Evolutionary conservation across 2,797 vertebrate genomes (phyloP).

Genomic region (Meda fulgida): DNA sequence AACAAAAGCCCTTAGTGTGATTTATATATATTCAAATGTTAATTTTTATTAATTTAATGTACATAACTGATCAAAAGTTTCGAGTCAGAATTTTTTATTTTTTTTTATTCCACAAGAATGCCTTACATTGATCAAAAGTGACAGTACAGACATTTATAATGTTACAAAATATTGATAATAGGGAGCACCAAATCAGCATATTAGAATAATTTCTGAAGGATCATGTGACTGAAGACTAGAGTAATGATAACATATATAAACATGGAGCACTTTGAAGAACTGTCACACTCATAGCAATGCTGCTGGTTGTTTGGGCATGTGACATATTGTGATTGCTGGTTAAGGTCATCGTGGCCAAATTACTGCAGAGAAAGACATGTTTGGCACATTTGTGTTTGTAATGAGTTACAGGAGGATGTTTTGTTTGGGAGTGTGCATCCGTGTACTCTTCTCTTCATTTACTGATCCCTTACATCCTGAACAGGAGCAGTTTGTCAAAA

Average conservation of each 20-base stretch:
- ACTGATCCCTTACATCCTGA: conserved; percentile 49
- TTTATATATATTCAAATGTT: not conserved
- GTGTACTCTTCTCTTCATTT: conserved; percentile 53
- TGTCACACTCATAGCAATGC: not conserved
- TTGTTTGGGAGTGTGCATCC: conserved; percentile 44
- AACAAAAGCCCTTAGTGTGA: not conserved
- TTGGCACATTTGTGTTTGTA: not conserved
- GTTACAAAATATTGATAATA: too few relatives aligned
- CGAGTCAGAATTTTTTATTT: too few relatives aligned
- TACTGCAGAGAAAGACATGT: not conserved
- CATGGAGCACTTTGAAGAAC: not conserved
- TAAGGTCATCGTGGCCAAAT: not conserved
- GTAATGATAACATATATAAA: not conserved
- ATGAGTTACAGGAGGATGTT: conserved; percentile 42
- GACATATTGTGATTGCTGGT: not conserved
- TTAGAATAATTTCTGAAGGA: too few relatives aligned
- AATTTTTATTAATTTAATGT: too few relatives aligned
- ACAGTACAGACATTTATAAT: too few relatives aligned
- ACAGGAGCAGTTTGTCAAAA: conserved; percentile 38
- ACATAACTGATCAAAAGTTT: too few relatives aligned
- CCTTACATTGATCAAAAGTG: not conserved
- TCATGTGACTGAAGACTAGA: too few relatives aligned
- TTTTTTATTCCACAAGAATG: not conserved
- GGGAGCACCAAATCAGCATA: too few relatives aligned
- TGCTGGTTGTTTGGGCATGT: not conserved